Percentiles rank a stretch among this genome's conserved stretches.
Evolutionary conservation across 2,797 vertebrate species (phyloP).

Genomic region (Rhinichthys osculus): DNA sequence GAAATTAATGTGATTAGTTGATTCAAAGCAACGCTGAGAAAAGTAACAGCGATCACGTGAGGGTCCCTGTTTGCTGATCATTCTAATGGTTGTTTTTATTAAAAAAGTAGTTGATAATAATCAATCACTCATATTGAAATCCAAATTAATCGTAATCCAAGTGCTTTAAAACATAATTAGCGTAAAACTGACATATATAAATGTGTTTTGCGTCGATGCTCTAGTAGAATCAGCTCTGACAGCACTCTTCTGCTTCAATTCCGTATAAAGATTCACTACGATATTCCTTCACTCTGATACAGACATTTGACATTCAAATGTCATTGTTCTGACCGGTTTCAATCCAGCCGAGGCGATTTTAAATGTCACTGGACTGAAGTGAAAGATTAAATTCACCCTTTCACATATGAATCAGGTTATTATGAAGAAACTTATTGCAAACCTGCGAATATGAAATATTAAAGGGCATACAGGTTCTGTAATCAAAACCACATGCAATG

Average conservation of each 20-base stretch:
- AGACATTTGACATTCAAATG: slow-evolving; percentile 18
- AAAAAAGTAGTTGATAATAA: not conserved
- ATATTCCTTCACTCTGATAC: not conserved
- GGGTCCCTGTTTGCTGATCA: accelerated
- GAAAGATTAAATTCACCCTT: slow-evolving; percentile 29
- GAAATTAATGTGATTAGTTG: not conserved
- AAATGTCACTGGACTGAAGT: slow-evolving; percentile 44
- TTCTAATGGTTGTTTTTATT: not conserved
- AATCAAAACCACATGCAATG: not conserved
- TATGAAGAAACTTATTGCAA: slow-evolving; percentile 5
- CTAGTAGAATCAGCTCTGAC: not conserved
- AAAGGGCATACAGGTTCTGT: not conserved
- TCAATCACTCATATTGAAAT: not conserved
- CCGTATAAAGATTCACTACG: not conserved
- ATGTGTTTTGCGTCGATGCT: not conserved
- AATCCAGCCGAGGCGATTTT: not conserved
- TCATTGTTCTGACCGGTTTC: slow-evolving; percentile 9
- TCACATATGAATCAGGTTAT: not conserved
- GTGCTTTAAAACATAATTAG: not conserved
- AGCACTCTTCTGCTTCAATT: not conserved
- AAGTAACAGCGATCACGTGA: not conserved
- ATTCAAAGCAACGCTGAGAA: not conserved
- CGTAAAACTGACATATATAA: not conserved
- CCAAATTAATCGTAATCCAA: too few relatives aligned
- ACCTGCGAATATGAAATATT: not conserved